These are phyloP conservation scores for Hippotragus niger DNA, from an alignment of 2,113 vertebrate genomes.

Conservation along the genomic window DNA sequence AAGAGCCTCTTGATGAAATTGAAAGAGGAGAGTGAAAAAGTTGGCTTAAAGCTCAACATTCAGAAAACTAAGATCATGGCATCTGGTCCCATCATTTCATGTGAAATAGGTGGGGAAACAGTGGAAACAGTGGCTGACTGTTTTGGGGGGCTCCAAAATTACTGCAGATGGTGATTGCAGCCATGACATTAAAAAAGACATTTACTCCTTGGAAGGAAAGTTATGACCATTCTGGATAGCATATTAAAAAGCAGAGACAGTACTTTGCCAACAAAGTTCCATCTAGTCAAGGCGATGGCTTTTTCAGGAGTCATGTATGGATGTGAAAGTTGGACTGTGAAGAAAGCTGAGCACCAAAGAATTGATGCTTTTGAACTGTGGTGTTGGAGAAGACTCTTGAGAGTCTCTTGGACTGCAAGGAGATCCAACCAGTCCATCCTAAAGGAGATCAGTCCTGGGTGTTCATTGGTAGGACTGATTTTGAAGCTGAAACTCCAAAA, in stretches of 20 bases:
- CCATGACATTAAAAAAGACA: too few relatives aligned
- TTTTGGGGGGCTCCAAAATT: background rate
- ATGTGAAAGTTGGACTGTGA: background rate
- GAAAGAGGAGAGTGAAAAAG: background rate
- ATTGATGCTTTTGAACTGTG: background rate
- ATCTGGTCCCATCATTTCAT: background rate
- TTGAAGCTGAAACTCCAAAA: background rate
- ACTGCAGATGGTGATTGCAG: too few relatives aligned
- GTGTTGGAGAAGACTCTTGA: background rate
- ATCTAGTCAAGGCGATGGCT: background rate
- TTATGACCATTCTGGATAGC: background rate
- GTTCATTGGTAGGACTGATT: background rate
- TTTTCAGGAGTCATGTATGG: background rate
- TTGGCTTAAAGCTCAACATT: background rate
- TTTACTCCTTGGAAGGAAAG: too few relatives aligned
- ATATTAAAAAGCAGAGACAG: background rate
- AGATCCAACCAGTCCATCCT: background rate
- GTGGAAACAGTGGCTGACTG: background rate
- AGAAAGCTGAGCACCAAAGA: fast-evolving
- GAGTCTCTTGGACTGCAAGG: background rate
- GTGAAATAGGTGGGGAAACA: background rate
- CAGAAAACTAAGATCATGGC: background rate
- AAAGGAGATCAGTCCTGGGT: background rate
- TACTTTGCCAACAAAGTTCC: background rate
- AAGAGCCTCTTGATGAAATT: background rate